Evolutionary conservation across 2,113 vertebrate species (phyloP).

Genomic region (Gorsachius goisagi): DNA sequence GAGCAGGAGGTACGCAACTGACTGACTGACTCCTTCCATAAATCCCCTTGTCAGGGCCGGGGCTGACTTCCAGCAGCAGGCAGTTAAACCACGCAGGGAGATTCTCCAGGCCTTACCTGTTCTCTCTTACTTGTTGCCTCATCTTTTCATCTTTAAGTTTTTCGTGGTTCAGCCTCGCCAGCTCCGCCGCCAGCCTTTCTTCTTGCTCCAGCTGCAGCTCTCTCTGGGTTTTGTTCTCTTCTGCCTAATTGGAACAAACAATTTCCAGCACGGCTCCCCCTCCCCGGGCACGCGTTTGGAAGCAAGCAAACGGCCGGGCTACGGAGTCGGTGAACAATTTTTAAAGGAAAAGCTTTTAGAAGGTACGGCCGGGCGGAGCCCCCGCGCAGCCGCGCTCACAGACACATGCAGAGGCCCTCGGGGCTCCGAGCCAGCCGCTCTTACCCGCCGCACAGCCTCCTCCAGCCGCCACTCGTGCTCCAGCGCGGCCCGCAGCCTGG

Average conservation of each 20-base stretch:
- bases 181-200: slow-evolving; percentile 81
- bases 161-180: slow-evolving; percentile 78
- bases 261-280: accelerated
- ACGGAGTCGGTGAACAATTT: accelerated
- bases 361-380: neutral
- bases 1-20: neutral
- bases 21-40: too few relatives aligned
- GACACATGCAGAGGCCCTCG: accelerated
- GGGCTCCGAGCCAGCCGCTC: neutral
- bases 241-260: slow-evolving; percentile 64
- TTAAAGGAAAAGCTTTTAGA: accelerated
- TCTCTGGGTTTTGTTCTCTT: slow-evolving; percentile 70
- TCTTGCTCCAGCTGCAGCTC: slow-evolving; percentile 80
- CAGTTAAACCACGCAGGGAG: accelerated
- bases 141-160: slow-evolving; percentile 84
- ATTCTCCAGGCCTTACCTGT: slow-evolving; percentile 77
- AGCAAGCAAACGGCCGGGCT: accelerated
- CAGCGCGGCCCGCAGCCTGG: slow-evolving; percentile 73
- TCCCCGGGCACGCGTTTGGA: accelerated
- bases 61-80: neutral
- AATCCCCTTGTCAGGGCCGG: neutral
- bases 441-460: slow-evolving; percentile 72
- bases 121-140: slow-evolving; percentile 86
- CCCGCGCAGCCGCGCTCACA: too few relatives aligned
- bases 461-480: slow-evolving; percentile 76